Percentiles rank a stretch among this genome's conserved stretches.
phyloP scores from a whole-genome alignment of 2,888 invertebrate genomes.

The Sisyra nigra region DNA sequence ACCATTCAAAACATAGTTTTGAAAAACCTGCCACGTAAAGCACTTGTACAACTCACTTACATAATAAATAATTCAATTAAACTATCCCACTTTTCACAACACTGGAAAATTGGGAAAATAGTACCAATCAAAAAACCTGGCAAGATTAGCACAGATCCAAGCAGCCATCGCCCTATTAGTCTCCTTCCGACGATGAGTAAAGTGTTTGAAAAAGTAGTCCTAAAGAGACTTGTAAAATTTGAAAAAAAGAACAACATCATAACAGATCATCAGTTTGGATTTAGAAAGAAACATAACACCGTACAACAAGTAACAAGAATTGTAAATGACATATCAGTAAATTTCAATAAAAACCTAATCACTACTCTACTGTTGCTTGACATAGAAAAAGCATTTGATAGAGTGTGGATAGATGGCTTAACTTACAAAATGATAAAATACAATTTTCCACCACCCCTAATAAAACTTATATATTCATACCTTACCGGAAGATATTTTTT shows the following conservation, averaged over 20 bases:
- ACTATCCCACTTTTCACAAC: conserved; percentile 12
- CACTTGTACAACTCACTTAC: conserved; percentile 12
- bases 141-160: conserved; percentile 15
- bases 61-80: conserved; percentile 13
- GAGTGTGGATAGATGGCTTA: conserved; percentile 18
- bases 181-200: too few species aligned
- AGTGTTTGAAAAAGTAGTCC: too few species aligned
- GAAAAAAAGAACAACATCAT: too few species aligned
- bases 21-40: conserved; percentile 14
- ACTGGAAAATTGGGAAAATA: conserved; percentile 14
- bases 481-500: conserved; percentile 13
- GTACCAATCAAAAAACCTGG: conserved; percentile 13
- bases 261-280: too few species aligned
- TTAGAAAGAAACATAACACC: too few species aligned
- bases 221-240: too few species aligned
- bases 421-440: conserved; percentile 16
- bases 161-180: too few species aligned
- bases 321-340: too few species aligned
- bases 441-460: conserved; percentile 13
- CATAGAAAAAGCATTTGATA: too few species aligned
- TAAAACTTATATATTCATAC: conserved; percentile 16
- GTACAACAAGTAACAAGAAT: too few species aligned
- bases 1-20: conserved; percentile 12
- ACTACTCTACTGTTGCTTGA: too few species aligned
- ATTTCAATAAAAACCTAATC: too few species aligned